Percentiles rank a stretch among this genome's conserved stretches.
phyloP scores from a whole-genome alignment of 2,888 invertebrate genomes.

The Drosophila anomelani region DNA sequence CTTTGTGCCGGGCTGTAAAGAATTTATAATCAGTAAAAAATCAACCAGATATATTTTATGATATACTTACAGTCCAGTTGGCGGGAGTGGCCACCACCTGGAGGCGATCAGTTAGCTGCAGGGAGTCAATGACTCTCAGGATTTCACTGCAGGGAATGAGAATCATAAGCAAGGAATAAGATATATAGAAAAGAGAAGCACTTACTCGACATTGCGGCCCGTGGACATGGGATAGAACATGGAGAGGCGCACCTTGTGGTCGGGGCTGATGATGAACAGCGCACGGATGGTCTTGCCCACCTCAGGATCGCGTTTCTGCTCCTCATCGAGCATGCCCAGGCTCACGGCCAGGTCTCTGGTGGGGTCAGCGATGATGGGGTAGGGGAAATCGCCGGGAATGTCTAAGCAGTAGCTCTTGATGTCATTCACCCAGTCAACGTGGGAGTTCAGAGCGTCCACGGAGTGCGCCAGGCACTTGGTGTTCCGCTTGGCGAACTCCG shows the following conservation, averaged over 20 bases:
- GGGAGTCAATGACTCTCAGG: slow-evolving; percentile 85
- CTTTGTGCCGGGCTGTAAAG: slow-evolving; percentile 88
- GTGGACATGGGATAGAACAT: slow-evolving; percentile 94
- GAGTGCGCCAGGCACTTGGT: slow-evolving; percentile 92
- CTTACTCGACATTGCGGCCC: slow-evolving; percentile 89
- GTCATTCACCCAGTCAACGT: slow-evolving; percentile 91
- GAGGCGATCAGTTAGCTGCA: slow-evolving; percentile 89
- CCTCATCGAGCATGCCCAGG: slow-evolving; percentile 92
- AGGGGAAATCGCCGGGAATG: slow-evolving; percentile 90
- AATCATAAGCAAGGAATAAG: background rate
- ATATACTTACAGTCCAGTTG: slow-evolving; percentile 87
- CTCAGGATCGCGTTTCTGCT: slow-evolving; percentile 88
- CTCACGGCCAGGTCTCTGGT: slow-evolving; percentile 89
- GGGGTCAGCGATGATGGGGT: slow-evolving; percentile 93
- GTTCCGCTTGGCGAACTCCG: slow-evolving; percentile 89
- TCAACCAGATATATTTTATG: fast-evolving
- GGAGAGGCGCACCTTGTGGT: slow-evolving; percentile 90
- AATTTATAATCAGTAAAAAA: slow-evolving; percentile 88
- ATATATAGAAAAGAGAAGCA: background rate
- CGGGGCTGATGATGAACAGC: slow-evolving; percentile 92
- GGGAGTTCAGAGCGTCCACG: slow-evolving; percentile 90
- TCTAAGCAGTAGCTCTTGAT: slow-evolving; percentile 89
- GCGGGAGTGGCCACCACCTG: slow-evolving; percentile 81
- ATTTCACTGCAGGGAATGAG: slow-evolving; percentile 88
- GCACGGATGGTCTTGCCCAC: slow-evolving; percentile 90